Evolutionary conservation across 2,888 invertebrate genomes (phyloP), one percentile per base, ranked within the genome.

Genomic region (Mimumesa dahlbomi): DNA sequence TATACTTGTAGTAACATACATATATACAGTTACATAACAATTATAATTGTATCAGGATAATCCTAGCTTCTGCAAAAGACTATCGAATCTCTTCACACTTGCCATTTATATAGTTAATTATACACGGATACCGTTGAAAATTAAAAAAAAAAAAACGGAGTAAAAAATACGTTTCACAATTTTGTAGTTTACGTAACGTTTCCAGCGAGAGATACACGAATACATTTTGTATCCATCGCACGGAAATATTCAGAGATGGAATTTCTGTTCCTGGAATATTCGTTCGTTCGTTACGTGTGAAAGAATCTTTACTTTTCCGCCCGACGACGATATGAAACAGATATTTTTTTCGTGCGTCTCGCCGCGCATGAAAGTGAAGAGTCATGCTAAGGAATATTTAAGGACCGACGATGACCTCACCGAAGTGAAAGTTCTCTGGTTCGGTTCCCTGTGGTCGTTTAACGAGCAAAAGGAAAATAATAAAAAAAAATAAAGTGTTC

Each of bases 381-480:
- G 77, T 77, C 79, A 66, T 56, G 68, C 71, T 65, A 67, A 75
- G 63, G 79, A 82, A 84, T 84, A 84, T 84, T 84, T 83, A 83
- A 82, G 80, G 76, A 74, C 66, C 71, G 71, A 73, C 72, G 79
- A 79, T 81, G 83, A 83, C 82, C 82, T 84, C 82, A 84, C 71
- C 80, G 64, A 83, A 86, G 85, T 86, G 85, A 86, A 85, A 86
- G 85, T 86, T 85, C 77, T 73, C 68, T 49, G 54, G 69, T 75
- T 79, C 52, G 59, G 49, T 63, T 63, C 63, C 21, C 49, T 18
- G 38, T 48, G 40, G 42, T 48, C 58, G 67, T 65, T 48, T 45
- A 54, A 59, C 48, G 75, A 56, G 58, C 54, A 70, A 69, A 62
- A 61, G 56, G 45, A 59, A 64, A 66, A 50, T n/a, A n/a, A n/a